These are phyloP conservation scores for Rattus norvegicus DNA, from an alignment of 2,113 vertebrate genomes.

Conservation along the genomic window DNA sequence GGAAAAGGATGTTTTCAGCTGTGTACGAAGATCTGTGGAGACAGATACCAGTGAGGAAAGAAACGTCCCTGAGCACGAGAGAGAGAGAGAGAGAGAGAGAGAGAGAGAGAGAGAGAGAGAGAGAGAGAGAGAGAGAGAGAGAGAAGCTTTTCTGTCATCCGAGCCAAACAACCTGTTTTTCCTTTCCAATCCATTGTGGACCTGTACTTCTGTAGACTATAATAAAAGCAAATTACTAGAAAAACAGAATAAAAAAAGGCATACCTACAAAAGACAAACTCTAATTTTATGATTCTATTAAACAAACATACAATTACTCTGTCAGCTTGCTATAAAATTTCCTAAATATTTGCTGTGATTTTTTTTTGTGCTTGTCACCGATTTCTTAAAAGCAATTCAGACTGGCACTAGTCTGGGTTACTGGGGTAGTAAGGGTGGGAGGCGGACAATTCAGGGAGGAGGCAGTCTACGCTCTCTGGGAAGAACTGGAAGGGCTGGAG, in stretches of 20 bases:
- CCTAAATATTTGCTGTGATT: background rate
- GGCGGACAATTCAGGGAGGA: background rate
- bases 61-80: background rate
- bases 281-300: slow-evolving; percentile 58
- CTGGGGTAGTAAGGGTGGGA: no score
- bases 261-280: background rate
- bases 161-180: background rate
- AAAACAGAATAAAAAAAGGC: slow-evolving; percentile 40
- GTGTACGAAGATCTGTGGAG: background rate
- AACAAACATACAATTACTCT: slow-evolving; percentile 38
- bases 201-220: background rate
- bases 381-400: background rate
- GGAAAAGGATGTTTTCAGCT: background rate
- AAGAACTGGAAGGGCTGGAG: background rate
- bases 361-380: background rate
- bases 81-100: no score
- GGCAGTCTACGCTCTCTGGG: background rate
- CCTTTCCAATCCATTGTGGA: slow-evolving; percentile 16
- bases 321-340: background rate
- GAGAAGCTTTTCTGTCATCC: background rate
- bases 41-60: background rate
- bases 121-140: no score
- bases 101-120: no score
- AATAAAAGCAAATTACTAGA: slow-evolving; percentile 33
- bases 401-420: background rate